Percentiles rank a stretch among this genome's conserved stretches.
Conservation (phyloP, 2,797 vertebrate species). For the Sternarchorhynchus goeldii region DNA sequence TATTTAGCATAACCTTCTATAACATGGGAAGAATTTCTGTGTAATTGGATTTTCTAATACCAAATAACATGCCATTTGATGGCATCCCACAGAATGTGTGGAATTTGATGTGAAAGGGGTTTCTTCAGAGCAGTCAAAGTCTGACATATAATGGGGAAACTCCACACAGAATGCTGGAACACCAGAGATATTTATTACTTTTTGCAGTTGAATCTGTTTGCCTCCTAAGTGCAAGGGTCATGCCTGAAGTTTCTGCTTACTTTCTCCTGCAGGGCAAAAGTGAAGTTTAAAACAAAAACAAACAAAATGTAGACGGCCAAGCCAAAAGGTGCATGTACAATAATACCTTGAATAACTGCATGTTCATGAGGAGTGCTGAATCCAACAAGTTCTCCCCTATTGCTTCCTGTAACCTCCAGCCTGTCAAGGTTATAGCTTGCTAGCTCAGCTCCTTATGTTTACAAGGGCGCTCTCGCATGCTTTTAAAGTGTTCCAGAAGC, state of each 20-base stretch:
- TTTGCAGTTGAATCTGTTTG: background rate
- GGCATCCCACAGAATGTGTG: no score
- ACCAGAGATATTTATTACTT: background rate
- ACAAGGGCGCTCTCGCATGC: slow-evolving; percentile 34
- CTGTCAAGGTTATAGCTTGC: slow-evolving; percentile 34
- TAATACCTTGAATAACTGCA: background rate
- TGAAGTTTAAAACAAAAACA: background rate
- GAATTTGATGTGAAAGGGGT: no score
- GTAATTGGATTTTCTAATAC: background rate
- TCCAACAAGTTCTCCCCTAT: slow-evolving; percentile 7
- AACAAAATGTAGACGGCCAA: background rate
- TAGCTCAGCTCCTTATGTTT: slow-evolving; percentile 54
- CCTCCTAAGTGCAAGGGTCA: background rate
- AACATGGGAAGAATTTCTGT: background rate
- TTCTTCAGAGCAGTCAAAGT: no score
- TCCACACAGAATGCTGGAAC: background rate
- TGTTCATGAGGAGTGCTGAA: background rate
- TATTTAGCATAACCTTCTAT: background rate
- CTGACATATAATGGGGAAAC: no score
- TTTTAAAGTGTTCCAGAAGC: slow-evolving; percentile 51
- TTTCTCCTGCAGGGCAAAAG: background rate
- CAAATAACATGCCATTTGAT: no score
- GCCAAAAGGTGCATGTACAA: background rate
- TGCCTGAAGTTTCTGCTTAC: background rate
- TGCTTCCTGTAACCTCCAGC: background rate